Evolutionary conservation across 2,888 invertebrate genomes (phyloP), one percentile per base, ranked within the genome.

Genomic region (Andrena bucephala): DNA sequence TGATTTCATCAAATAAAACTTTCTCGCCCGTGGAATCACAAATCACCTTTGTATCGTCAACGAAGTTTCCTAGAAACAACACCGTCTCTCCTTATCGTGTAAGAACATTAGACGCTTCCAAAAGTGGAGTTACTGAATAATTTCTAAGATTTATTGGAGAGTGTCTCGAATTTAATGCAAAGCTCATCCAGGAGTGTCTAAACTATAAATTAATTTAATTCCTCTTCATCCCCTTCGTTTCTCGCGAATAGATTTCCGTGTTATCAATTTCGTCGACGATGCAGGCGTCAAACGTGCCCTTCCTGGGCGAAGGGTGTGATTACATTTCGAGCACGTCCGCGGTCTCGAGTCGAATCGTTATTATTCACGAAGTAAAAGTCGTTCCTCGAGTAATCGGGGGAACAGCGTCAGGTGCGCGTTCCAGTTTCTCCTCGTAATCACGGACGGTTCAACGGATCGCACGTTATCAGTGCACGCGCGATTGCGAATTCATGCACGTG

Each of bases 331-430:
- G 72, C 81, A 81, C 80, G 81, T 81, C 72, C 80, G 71, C 62
- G 67, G 79, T 63, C 71, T 68, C 54, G n/a, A 72, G 72, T 72
- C 67, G 80, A 72, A 79, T 81, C 71, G 77, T 85, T 87, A 89
- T 88, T 83, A 85, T 87, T 85, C 87, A 75, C 75, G 76, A 70
- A 67, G 81, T 74, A 81, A 74, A 81, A 82, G 88, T 69, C 82
- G 81, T 75, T 89, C 68, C 50, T 81, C 59, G 59, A 74, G 74
- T 67, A 74, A 84, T 84, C 73, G 73, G 52, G 70, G 76, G 74
- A 81, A 63, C 67, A 29, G 77, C 68, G 71, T 63, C 74, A 81
- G 81, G 75, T 82, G 82, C 67, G 75, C 75, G 81, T 71, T 71
- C 81, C 42, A 82, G 82, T 82, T 82, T 74, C 81, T 62, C 71